These are phyloP conservation scores for Pygoscelis adeliae DNA, from an alignment of 2,113 vertebrate genomes.

Conservation along the genomic window DNA sequence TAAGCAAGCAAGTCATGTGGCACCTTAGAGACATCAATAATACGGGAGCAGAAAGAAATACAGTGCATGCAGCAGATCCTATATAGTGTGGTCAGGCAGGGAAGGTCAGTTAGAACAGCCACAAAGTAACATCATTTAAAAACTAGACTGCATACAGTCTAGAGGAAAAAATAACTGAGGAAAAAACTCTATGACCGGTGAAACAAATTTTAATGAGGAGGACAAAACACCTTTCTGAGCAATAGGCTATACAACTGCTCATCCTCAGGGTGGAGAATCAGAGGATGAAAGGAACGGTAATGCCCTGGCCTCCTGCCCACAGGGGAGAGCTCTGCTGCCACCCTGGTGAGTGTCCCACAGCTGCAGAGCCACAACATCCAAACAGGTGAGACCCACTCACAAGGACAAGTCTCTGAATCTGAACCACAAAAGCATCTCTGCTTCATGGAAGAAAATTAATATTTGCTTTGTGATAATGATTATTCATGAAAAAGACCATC, in stretches of 20 bases:
- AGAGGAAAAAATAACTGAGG: not conserved
- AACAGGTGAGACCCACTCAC: not conserved
- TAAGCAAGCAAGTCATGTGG: not conserved
- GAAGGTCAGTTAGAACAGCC: not conserved
- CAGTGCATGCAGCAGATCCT: not conserved
- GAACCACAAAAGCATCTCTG: not conserved
- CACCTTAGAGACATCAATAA: not conserved
- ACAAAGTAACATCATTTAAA: not conserved
- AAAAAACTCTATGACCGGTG: accelerated
- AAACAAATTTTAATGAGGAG: not conserved
- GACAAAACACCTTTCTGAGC: not conserved
- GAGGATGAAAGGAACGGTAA: not conserved
- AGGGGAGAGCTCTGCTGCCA: not conserved
- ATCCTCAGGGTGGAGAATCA: not conserved
- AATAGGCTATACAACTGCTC: not conserved
- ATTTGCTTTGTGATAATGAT: not conserved
- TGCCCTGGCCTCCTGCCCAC: not conserved
- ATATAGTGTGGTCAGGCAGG: accelerated
- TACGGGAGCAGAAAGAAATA: not conserved
- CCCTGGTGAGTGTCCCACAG: not conserved
- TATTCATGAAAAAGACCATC: not conserved
- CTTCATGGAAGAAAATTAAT: not conserved
- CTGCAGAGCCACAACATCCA: not conserved
- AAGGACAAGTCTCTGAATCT: not conserved
- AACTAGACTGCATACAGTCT: not conserved